Base-by-base conservation (phyloP, 2,113 vertebrate species). In the Otolemur garnettii region DNA sequence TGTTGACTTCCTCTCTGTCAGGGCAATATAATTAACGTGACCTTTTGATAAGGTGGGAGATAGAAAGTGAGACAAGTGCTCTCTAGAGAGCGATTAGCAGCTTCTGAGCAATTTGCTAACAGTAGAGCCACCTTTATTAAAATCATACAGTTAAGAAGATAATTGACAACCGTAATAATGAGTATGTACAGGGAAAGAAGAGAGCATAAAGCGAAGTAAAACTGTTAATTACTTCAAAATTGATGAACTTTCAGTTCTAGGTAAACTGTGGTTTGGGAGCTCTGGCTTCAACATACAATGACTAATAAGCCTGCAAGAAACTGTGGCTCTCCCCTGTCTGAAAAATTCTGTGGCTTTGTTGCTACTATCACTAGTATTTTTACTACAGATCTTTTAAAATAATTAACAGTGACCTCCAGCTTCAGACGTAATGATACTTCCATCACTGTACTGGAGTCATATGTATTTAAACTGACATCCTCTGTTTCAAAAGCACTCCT, bases 11-110 rank as follows among this genome's bases (percentile, higher is more conserved):
- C 97, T 98, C 98, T 83, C 98, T 93, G 97, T 97, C 97, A 98
- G 98, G 90, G 97, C 98, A 96, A 97, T 98, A 87, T 98, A 98
- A 99, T 99, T 98, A 98, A 97, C 88, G 81, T 98, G 98, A 98
- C 98, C 98, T 99, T 99, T 98, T 95, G 97, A 98, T 98, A 98
- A 98, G 98, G 97, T 98, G 96, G 96, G 95, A 97, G 97, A 97
- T 98, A 97, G n/a, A 96, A 96, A 97, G 95, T 97, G 96, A 98
- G 98, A 98, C 97, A 98, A 99, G 98, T 97, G 97, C 98, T 98
- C 98, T 98, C 98, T 66, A 42, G 98, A 98, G 98, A 98, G 97
- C 98, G 98, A 98, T 98, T 98, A 98, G 96, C 98, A 98, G 96
- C 97, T 98, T 98, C 98, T 97, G 91, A 98, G 98, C 96, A 98